These are phyloP conservation scores for Alligator mississippiensis DNA, from an alignment of 2,113 vertebrate genomes.

Conservation along the genomic window DNA sequence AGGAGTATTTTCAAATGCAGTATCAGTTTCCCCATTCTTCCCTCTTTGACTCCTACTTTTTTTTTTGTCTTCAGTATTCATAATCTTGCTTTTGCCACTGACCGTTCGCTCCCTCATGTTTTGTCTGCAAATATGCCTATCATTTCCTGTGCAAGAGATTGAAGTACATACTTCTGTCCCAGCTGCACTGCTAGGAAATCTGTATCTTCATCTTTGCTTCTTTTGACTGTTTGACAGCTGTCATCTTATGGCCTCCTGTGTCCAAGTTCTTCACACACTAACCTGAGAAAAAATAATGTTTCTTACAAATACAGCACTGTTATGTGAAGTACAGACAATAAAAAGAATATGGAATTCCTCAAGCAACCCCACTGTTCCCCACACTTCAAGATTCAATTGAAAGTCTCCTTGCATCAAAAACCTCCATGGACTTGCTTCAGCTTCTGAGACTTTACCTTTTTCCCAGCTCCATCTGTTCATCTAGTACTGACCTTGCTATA, in stretches of 20 bases:
- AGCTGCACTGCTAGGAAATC: neutral
- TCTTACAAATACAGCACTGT: neutral
- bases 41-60: constrained; percentile 19
- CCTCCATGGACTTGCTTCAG: neutral
- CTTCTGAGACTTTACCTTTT: neutral
- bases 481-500: constrained; percentile 12
- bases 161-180: constrained; percentile 31
- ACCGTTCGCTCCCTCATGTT: constrained; percentile 12
- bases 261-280: neutral
- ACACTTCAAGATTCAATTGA: constrained; percentile 9
- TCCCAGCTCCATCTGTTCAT: constrained; percentile 2
- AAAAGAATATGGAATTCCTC: neutral
- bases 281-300: neutral
- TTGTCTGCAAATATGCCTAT: neutral
- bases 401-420: constrained; percentile 43
- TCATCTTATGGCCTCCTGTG: neutral
- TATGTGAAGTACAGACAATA: neutral
- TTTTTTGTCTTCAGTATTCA: constrained; percentile 2
- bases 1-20: constrained; percentile 18
- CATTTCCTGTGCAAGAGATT: constrained; percentile 19
- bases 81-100: neutral
- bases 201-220: neutral
- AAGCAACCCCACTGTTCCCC: neutral
- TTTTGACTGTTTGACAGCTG: neutral
- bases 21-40: neutral